Evolutionary conservation across 2,888 invertebrate genomes (phyloP).

Genomic region (Drosophila seclusa): DNA sequence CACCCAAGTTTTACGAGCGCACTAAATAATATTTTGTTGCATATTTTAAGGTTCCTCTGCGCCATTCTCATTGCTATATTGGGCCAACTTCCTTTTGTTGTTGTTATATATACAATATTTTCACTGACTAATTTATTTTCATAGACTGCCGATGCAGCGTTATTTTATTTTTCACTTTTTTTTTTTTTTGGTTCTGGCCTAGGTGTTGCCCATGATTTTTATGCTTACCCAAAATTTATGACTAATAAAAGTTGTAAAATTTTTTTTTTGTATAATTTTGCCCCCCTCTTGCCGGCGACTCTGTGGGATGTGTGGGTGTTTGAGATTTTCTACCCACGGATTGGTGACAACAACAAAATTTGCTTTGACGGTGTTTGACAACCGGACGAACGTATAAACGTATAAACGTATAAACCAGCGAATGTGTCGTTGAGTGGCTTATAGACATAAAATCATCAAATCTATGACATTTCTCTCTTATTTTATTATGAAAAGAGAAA

Average conservation of each 20-base stretch:
- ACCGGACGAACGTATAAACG: conserved; percentile 50
- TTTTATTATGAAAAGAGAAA: conserved; percentile 30
- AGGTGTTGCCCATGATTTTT: conserved; percentile 65
- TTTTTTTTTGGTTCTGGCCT: conserved; percentile 14
- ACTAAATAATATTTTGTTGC: conserved; percentile 74
- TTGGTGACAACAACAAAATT: conserved; percentile 42
- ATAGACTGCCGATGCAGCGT: conserved; percentile 56
- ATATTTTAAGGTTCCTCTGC: conserved; percentile 55
- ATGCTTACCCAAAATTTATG: conserved; percentile 73
- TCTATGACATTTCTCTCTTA: conserved; percentile 64
- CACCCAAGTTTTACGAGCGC: conserved; percentile 60
- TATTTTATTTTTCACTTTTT: conserved; percentile 9
- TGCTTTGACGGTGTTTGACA: conserved; percentile 31
- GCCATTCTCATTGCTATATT: conserved; percentile 36
- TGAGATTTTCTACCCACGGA: conserved; percentile 64
- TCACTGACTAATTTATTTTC: conserved; percentile 67
- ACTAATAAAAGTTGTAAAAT: conserved; percentile 77
- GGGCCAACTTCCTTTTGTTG: conserved; percentile 31
- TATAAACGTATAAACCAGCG: conserved; percentile 44
- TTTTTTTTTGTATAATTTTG: conserved; percentile 25
- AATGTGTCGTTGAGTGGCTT: conserved; percentile 68
- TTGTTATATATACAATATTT: conserved; percentile 28
- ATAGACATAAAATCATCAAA: conserved; percentile 76
- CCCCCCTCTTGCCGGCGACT: neutral
- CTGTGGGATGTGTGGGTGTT: conserved; percentile 63